Percentiles rank a stretch among this genome's conserved stretches.
Evolutionary conservation across 1,140 invertebrate species (phyloP).

Genomic region (Micrasema minimum): DNA sequence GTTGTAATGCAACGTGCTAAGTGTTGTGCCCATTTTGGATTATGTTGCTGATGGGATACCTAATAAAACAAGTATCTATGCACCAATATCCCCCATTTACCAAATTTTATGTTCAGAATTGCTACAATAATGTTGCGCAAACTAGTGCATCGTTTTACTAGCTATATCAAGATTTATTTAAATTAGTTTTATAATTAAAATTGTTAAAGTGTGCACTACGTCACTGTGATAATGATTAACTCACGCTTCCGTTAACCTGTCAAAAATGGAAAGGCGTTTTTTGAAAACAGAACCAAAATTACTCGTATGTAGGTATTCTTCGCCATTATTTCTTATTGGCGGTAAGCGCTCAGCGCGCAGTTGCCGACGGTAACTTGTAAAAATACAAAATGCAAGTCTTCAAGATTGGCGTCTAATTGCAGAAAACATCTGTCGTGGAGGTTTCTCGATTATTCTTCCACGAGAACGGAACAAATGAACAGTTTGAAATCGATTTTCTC

Average conservation of each 20-base stretch:
- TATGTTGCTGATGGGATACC: constrained; percentile 1
- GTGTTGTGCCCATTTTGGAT: constrained; percentile 12
- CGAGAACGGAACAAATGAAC: constrained; percentile 1
- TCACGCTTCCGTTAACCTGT: too few relatives aligned
- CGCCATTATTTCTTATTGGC: background rate
- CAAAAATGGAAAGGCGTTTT: background rate
- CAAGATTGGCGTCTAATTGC: constrained; percentile 30
- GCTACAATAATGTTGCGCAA: too few relatives aligned
- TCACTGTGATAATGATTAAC: too few relatives aligned
- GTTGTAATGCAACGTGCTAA: constrained; percentile 2
- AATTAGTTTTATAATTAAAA: too few relatives aligned
- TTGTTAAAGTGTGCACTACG: too few relatives aligned
- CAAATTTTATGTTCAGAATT: too few relatives aligned
- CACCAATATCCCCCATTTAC: background rate
- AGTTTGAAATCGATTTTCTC: background rate
- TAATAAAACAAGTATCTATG: constrained; percentile 9
- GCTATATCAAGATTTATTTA: too few relatives aligned
- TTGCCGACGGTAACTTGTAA: constrained; percentile 6
- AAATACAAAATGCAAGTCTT: constrained; percentile 17
- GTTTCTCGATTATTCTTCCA: constrained; percentile 17
- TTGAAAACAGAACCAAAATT: background rate
- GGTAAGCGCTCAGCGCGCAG: too few relatives aligned
- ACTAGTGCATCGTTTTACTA: too few relatives aligned
- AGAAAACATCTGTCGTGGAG: constrained; percentile 21
- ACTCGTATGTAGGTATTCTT: too few relatives aligned